Conservation (phyloP, 2,888 invertebrate genomes). For the Neocrepidodera transversa region DNA sequence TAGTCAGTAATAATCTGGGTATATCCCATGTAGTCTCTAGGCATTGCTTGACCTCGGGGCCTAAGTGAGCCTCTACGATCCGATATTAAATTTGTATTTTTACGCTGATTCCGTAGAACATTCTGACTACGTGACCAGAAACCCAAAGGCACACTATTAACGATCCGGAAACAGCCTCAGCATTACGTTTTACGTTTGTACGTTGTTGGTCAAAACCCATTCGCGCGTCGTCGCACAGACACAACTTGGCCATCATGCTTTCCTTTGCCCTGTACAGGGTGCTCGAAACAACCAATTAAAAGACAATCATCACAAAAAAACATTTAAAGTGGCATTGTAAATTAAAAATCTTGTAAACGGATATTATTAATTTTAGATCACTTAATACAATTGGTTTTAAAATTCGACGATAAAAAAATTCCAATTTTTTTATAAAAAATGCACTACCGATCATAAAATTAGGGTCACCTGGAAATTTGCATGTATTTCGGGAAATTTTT, state of each 20-base stretch:
- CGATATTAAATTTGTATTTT: slow-evolving; percentile 71
- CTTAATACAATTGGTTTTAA: too few species aligned
- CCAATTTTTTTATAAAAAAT: too few species aligned
- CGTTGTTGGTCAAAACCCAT: slow-evolving; percentile 49
- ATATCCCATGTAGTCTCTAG: slow-evolving; percentile 43
- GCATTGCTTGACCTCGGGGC: slow-evolving; percentile 50
- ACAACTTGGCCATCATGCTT: slow-evolving; percentile 44
- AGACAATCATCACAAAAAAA: too few species aligned
- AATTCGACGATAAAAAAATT: too few species aligned
- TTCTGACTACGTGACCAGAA: slow-evolving; percentile 65
- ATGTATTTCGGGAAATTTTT: neutral
- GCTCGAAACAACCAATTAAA: neutral
- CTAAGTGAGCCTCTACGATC: slow-evolving; percentile 54
- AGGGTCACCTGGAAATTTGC: too few species aligned
- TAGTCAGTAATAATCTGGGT: slow-evolving; percentile 54
- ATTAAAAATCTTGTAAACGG: too few species aligned
- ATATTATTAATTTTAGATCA: too few species aligned
- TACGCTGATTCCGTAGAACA: slow-evolving; percentile 69
- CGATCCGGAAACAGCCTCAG: slow-evolving; percentile 60
- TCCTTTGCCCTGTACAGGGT: slow-evolving; percentile 11
- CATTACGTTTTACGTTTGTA: slow-evolving; percentile 46
- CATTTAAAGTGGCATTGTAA: too few species aligned
- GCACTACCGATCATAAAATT: neutral
- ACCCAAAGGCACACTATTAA: slow-evolving; percentile 65
- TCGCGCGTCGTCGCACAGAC: slow-evolving; percentile 47